These are phyloP conservation scores for Oscheius onirici DNA, from an alignment of 2,888 invertebrate genomes.

Conservation along the genomic window DNA sequence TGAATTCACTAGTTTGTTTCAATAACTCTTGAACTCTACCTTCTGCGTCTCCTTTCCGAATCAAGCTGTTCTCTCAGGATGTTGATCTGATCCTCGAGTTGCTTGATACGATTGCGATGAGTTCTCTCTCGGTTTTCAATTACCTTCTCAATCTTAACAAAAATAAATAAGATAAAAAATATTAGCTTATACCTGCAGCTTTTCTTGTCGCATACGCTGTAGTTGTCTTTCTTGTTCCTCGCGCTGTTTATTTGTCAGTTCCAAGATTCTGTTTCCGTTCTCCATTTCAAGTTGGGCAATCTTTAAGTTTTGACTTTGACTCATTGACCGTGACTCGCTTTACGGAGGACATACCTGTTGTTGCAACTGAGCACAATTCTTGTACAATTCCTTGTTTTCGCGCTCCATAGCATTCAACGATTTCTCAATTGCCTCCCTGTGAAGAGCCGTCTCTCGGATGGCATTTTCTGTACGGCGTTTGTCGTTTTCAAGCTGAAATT, in stretches of 20 bases:
- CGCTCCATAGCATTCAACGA: conserved; percentile 71
- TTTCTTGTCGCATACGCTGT: conserved; percentile 66
- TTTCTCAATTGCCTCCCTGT: conserved; percentile 70
- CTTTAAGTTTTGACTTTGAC: conserved; percentile 10
- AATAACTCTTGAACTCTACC: conserved; percentile 17
- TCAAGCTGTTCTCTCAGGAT: conserved; percentile 69
- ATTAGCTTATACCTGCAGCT: conserved; percentile 65
- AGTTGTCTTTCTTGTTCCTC: conserved; percentile 70
- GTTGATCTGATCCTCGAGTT: conserved; percentile 67
- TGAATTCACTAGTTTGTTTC: neutral
- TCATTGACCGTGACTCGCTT: too few species aligned
- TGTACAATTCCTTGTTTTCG: conserved; percentile 71
- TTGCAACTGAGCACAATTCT: conserved; percentile 70
- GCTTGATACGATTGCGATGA: conserved; percentile 66
- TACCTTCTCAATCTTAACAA: conserved; percentile 65
- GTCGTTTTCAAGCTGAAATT: conserved; percentile 64
- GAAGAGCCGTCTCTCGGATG: conserved; percentile 69
- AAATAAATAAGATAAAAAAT: too few species aligned
- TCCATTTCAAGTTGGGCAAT: conserved; percentile 71
- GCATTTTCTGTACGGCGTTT: conserved; percentile 69
- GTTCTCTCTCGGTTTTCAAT: conserved; percentile 69
- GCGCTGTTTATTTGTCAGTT: conserved; percentile 69
- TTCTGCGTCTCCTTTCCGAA: conserved; percentile 61
- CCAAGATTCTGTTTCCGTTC: conserved; percentile 69
- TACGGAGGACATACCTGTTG: too few species aligned